Base-by-base conservation (phyloP, 2,113 vertebrate genomes). In the Prietella phreatophila region DNA sequence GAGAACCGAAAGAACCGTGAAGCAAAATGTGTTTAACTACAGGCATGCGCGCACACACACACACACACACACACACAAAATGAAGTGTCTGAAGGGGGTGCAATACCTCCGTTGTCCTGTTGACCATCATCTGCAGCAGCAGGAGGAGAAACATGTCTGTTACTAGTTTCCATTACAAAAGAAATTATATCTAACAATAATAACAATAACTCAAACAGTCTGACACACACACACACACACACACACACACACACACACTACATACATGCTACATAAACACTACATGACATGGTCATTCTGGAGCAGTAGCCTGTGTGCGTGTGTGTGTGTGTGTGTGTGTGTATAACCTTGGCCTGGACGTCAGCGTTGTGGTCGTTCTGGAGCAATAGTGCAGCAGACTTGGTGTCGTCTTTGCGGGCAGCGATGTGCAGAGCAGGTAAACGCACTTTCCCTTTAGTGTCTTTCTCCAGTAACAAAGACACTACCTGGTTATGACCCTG, bases 321-420 rank as follows among this genome's bases (percentile, higher is more conserved):
- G 20, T 61, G 58, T 61, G 36, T 33, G 55, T 47, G 22, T 76
- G 1, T 6, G 25, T 27, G 73, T 5, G 9, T 6, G 42, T 6
- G 42, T 50, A 0, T 95, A 95, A 99, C 98, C 98, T 99, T 99
- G 83, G 98, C 99, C 91, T 99, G 98, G 69, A 99, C 97, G 0
- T 99, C 98, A 0, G 98, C 98, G 0, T 99, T 99, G 91, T 99
- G 98, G 92, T 99, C 98, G 0, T 97, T 99, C 95, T 99, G 98
- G 82, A 99, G 97, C 63, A 99, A 90, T 20, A 99, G 97, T 0
- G 98, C 98, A 0, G 98, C 98, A 0, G 98, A 98, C 42, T 99
- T 99, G 91, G 98, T 99, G 95, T 99, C 98, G 0, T 99, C 98
- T 90, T 99, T 99, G 90, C 98, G 95, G 19, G 98, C 98, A 0